Percentiles rank a stretch among this genome's conserved stretches.
phyloP scores from a whole-genome alignment of 2,113 vertebrate genomes.

The Brachypodius melanocephalos region DNA sequence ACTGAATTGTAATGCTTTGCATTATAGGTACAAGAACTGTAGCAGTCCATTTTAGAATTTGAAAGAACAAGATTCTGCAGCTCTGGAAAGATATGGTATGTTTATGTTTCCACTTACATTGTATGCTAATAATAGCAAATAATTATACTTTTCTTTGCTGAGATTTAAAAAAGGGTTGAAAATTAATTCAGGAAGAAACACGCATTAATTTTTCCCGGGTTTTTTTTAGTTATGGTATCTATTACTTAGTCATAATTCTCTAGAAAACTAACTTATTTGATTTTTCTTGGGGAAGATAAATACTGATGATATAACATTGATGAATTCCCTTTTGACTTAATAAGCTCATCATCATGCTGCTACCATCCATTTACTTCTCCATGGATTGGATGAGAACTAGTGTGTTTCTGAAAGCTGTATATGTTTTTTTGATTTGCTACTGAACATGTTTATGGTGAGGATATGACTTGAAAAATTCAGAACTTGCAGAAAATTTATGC shows the following conservation, averaged over 20 bases:
- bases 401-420: background rate
- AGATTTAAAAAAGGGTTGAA: background rate
- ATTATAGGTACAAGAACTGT: constrained; percentile 72
- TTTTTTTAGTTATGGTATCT: background rate
- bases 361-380: background rate
- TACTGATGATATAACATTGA: background rate
- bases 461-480: background rate
- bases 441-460: background rate
- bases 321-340: background rate
- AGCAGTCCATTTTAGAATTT: constrained; percentile 62
- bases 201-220: background rate
- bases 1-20: constrained; percentile 67
- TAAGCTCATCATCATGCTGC: background rate
- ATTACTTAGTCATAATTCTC: background rate
- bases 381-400: background rate
- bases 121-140: background rate
- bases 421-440: background rate
- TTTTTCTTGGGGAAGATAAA: background rate
- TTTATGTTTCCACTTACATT: constrained; percentile 39
- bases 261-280: background rate
- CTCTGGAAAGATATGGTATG: constrained; percentile 75
- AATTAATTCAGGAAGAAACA: background rate
- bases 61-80: constrained; percentile 65
- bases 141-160: background rate
- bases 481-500: background rate